These are phyloP conservation scores for Oncorhynchus gorbuscha DNA, from an alignment of 2,113 vertebrate genomes.

Conservation along the genomic window DNA sequence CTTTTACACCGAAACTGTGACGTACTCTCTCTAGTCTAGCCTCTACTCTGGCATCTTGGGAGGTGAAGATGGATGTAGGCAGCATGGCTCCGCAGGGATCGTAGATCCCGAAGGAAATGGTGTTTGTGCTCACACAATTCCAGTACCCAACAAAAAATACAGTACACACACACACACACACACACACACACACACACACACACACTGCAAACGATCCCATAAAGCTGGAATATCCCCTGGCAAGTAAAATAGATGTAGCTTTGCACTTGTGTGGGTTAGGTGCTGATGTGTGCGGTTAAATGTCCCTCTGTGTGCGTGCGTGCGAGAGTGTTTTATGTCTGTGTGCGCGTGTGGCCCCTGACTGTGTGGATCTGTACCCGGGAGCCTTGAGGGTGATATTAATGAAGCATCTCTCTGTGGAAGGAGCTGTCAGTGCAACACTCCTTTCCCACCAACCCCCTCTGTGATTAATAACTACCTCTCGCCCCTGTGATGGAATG, in stretches of 20 bases:
- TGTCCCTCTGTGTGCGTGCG: background rate
- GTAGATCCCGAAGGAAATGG: conserved; percentile 44
- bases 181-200: conserved; percentile 21
- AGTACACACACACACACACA: conserved; percentile 18
- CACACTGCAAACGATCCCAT: background rate
- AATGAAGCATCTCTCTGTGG: conserved; percentile 64
- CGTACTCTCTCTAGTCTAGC: background rate
- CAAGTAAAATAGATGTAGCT: background rate
- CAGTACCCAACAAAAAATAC: conserved; percentile 33
- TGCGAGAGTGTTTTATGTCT: conserved; percentile 1
- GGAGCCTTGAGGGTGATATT: conserved; percentile 51
- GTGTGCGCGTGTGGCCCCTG: too few species aligned
- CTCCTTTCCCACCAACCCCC: conserved; percentile 52
- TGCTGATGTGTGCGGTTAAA: too few species aligned
- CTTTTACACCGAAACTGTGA: conserved; percentile 1
- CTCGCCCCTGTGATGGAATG: background rate
- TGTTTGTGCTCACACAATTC: conserved; percentile 13
- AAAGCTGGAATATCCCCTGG: background rate
- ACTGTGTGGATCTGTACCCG: conserved; percentile 14
- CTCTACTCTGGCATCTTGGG: conserved; percentile 28
- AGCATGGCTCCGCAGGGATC: conserved; percentile 38
- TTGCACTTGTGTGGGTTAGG: conserved; percentile 19
- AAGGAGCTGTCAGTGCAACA: conserved; percentile 54
- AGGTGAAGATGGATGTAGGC: conserved; percentile 69
- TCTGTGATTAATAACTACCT: conserved; percentile 67